Evolutionary conservation across 1,140 invertebrate genomes (phyloP).

Genomic region (Bombus confusus): DNA sequence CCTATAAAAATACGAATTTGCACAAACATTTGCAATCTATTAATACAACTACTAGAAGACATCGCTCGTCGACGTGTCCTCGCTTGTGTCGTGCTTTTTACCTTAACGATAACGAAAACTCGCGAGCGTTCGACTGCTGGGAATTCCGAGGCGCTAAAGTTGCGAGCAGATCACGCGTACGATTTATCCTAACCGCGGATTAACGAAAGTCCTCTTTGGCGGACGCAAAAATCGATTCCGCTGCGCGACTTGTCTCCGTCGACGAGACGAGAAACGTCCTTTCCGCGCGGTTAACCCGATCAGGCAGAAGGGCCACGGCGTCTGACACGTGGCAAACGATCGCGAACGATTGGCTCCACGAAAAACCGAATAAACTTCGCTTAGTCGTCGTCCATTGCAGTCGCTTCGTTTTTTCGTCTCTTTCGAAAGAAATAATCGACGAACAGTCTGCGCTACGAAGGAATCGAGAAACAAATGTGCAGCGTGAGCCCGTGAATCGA

Average conservation of each 20-base stretch:
- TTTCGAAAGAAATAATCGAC: neutral
- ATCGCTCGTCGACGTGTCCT: neutral
- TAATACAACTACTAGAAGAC: neutral
- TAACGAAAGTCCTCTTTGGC: no score
- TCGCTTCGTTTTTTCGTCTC: neutral
- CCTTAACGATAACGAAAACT: neutral
- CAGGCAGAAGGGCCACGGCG: neutral
- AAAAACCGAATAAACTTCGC: neutral
- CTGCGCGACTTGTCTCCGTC: neutral
- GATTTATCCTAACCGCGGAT: neutral
- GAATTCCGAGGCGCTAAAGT: neutral
- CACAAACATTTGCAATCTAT: neutral
- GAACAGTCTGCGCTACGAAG: neutral
- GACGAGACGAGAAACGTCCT: constrained; percentile 8
- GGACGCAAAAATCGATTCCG: constrained; percentile 1
- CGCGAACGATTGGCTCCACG: neutral
- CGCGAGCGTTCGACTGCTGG: no score
- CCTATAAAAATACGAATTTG: neutral
- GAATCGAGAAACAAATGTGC: constrained; percentile 1
- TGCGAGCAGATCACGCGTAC: neutral
- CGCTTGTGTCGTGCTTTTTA: no score
- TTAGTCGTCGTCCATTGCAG: neutral
- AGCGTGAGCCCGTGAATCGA: neutral
- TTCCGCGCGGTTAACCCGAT: neutral
- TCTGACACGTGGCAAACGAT: constrained; percentile 41